These are phyloP conservation scores for Pipistrellus nathusii DNA, from an alignment of 2,797 vertebrate species.

Conservation along the genomic window DNA sequence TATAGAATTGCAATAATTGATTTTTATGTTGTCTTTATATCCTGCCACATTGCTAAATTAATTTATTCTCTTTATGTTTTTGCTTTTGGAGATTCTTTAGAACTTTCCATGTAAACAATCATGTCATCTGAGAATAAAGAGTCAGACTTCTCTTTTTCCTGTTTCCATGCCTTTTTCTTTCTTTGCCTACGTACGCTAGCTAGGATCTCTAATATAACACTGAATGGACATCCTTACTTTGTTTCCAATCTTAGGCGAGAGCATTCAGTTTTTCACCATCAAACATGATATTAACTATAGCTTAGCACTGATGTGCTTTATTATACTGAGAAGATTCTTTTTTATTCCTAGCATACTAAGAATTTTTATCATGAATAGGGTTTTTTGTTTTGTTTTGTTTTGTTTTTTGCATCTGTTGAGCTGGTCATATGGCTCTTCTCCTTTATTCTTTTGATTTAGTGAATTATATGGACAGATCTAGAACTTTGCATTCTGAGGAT, in stretches of 20 bases:
- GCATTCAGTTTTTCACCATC: neutral
- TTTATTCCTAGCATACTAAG: neutral
- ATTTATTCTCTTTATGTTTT: neutral
- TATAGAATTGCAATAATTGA: neutral
- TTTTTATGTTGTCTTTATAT: conserved; percentile 29
- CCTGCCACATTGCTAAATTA: neutral
- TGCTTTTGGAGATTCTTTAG: neutral
- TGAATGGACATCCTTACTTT: neutral
- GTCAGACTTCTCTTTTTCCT: neutral
- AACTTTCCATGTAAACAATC: neutral
- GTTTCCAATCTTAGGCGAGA: neutral
- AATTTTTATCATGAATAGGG: neutral
- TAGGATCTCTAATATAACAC: neutral
- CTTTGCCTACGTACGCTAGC: neutral
- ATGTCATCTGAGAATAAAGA: conserved; percentile 36
- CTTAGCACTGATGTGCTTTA: neutral
- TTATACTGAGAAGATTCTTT: neutral
- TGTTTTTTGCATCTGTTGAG: neutral
- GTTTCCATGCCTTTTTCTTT: conserved; percentile 22
- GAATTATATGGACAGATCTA: conserved; percentile 16
- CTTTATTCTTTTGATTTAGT: conserved; percentile 11
- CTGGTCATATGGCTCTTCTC: neutral
- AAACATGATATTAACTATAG: neutral
- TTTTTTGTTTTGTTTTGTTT: neutral
- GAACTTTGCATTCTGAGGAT: neutral